Percentiles rank a stretch among this genome's conserved stretches.
phyloP scores from a whole-genome alignment of 2,113 vertebrate species.

The Gasterosteus aculeatus region DNA sequence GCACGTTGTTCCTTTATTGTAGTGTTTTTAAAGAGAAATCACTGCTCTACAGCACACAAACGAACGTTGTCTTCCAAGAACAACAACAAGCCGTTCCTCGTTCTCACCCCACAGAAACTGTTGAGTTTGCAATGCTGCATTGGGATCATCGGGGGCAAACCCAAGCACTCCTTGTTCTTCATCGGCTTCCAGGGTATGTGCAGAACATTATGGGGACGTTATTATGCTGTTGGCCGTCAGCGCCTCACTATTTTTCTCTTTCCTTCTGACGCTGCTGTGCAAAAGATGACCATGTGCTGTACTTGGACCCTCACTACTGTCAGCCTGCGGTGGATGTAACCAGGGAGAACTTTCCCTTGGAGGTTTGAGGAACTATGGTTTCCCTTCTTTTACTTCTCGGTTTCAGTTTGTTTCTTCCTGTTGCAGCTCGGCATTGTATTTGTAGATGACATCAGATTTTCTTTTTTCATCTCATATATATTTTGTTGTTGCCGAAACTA shows the following conservation, averaged over 20 bases:
- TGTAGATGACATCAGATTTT: background rate
- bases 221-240: background rate
- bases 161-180: slow-evolving; percentile 90
- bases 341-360: slow-evolving; percentile 83
- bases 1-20: background rate
- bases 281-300: slow-evolving; percentile 88
- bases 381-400: slow-evolving; percentile 6
- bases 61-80: background rate
- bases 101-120: slow-evolving; percentile 80
- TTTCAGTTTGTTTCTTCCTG: background rate
- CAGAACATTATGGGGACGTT: background rate
- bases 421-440: background rate
- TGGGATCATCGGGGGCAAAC: slow-evolving; percentile 92
- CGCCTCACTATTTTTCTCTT: background rate
- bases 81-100: background rate
- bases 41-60: background rate
- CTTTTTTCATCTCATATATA: background rate
- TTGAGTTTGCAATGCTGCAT: slow-evolving; percentile 85
- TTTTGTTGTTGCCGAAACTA: too few relatives aligned
- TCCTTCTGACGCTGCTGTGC: background rate
- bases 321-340: slow-evolving; percentile 85
- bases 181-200: slow-evolving; percentile 89
- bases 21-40: background rate
- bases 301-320: slow-evolving; percentile 93
- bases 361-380: slow-evolving; percentile 73